phyloP scores from a whole-genome alignment of 2,797 vertebrate species.

The Pseudochirops corinnae region DNA sequence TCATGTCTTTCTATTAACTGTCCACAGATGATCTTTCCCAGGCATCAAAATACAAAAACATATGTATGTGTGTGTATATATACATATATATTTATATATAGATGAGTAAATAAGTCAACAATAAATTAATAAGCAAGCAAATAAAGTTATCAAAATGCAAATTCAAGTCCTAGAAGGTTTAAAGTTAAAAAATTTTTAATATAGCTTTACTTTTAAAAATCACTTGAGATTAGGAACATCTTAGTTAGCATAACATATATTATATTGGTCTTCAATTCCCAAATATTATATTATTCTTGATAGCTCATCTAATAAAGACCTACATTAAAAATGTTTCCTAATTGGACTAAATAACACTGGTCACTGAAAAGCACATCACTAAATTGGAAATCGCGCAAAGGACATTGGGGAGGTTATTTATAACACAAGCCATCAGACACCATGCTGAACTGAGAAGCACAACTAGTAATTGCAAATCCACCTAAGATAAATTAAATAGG shows the following conservation, averaged over 20 bases:
- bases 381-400: slow-evolving; percentile 20
- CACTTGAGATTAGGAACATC: not conserved
- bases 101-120: not conserved
- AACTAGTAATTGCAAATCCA: slow-evolving; percentile 13
- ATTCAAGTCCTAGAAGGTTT: not conserved
- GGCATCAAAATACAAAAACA: not conserved
- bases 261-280: not conserved
- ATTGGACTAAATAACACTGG: not conserved
- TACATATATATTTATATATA: too few relatives aligned
- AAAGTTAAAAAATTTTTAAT: slow-evolving; percentile 5
- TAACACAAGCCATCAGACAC: not conserved
- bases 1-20: not conserved
- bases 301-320: not conserved
- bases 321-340: not conserved
- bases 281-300: not conserved
- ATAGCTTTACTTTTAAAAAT: not conserved
- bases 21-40: not conserved
- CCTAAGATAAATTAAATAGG: slow-evolving; percentile 14
- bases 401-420: slow-evolving; percentile 6
- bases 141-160: not conserved
- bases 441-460: slow-evolving; percentile 10
- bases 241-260: slow-evolving; percentile 14
- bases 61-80: too few relatives aligned
- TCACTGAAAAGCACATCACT: not conserved
- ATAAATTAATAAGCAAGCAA: not conserved